These are phyloP conservation scores for Philereme transversata DNA, from an alignment of 2,888 invertebrate genomes.

Conservation along the genomic window DNA sequence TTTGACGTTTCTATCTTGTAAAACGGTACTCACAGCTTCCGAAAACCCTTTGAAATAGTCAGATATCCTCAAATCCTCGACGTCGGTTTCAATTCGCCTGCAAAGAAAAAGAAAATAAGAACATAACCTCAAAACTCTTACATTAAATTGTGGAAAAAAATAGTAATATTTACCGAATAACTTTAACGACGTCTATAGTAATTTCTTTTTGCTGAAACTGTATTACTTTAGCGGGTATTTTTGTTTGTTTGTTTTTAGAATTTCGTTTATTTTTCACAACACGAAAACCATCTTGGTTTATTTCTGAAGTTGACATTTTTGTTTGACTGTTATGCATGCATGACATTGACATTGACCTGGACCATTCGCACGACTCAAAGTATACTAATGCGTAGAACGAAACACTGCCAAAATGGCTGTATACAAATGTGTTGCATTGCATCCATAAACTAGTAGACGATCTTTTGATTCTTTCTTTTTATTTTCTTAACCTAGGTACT, in stretches of 20 bases:
- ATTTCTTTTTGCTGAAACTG: slow-evolving; percentile 51
- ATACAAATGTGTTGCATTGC: no score
- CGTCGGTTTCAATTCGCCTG: slow-evolving; percentile 63
- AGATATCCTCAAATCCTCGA: slow-evolving; percentile 62
- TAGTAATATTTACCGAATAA: slow-evolving; percentile 50
- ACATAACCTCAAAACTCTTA: slow-evolving; percentile 60
- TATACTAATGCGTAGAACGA: slow-evolving; percentile 1
- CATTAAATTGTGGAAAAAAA: neutral
- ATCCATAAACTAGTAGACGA: no score
- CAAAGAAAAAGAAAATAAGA: slow-evolving; percentile 43
- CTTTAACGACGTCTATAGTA: slow-evolving; percentile 55
- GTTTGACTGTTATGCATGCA: slow-evolving; percentile 25
- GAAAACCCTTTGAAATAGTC: slow-evolving; percentile 60
- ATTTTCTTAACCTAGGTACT: no score
- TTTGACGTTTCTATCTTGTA: slow-evolving; percentile 61
- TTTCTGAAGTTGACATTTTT: slow-evolving; percentile 65
- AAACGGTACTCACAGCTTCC: slow-evolving; percentile 68
- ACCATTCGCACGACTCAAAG: no score
- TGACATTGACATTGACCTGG: slow-evolving; percentile 13
- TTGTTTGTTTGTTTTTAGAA: slow-evolving; percentile 61
- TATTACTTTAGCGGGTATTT: slow-evolving; percentile 50
- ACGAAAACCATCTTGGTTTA: slow-evolving; percentile 74
- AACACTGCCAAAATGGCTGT: neutral
- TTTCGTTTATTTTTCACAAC: slow-evolving; percentile 65
- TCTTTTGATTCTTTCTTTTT: no score